A percentile compares a stretch with the other conserved stretches of the same genome.
Evolutionary conservation across 2,888 invertebrate species (phyloP).

Genomic region (Microctonus brassicae): DNA sequence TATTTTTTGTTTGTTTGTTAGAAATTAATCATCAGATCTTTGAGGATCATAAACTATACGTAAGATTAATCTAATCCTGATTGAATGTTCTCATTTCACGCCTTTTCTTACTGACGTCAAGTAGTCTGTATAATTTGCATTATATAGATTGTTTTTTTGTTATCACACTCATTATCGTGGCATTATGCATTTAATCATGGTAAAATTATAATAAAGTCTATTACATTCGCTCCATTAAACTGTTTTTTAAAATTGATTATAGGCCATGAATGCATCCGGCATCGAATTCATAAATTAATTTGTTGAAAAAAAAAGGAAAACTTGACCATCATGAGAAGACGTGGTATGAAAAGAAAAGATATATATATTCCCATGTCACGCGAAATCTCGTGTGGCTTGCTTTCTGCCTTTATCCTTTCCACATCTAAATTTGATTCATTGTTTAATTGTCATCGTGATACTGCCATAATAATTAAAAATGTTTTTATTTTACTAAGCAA

Average conservation of each 20-base stretch:
- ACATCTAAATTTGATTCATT: neutral
- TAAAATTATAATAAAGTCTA: neutral
- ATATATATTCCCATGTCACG: constrained; percentile 20
- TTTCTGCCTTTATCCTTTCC: neutral
- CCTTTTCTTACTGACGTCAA: neutral
- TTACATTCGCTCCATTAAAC: neutral
- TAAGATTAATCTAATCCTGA: neutral
- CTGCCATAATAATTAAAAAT: neutral
- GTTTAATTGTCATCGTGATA: constrained; percentile 1
- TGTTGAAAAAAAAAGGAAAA: constrained; percentile 12
- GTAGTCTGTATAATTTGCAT: neutral
- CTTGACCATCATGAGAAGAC: neutral
- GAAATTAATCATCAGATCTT: neutral
- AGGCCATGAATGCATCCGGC: constrained; percentile 6
- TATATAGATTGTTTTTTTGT: neutral
- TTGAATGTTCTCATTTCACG: neutral
- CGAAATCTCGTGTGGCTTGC: constrained; percentile 23
- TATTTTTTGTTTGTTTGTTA: neutral
- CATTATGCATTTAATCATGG: neutral
- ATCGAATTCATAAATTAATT: constrained; percentile 19
- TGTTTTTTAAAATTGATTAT: neutral
- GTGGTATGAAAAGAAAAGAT: neutral
- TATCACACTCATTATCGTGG: neutral
- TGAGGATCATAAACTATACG: neutral
- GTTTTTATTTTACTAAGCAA: neutral